A percentile compares a stretch with the other conserved stretches of the same genome.
Conservation (phyloP, 1,140 invertebrate species). For the Lasaia peninsularis region DNA sequence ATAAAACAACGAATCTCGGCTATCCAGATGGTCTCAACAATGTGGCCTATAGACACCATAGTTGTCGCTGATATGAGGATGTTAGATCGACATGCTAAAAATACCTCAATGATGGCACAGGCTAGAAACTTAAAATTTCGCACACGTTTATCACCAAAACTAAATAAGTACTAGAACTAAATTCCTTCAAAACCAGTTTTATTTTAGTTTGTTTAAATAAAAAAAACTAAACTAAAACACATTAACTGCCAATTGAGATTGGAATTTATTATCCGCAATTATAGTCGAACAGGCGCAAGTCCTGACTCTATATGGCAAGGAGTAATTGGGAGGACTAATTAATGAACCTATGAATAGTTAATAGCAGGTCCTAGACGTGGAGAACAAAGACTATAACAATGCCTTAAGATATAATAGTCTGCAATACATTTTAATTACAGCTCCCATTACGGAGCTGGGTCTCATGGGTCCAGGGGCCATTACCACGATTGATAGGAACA, state of each 20-base stretch:
- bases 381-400: constrained; percentile 9
- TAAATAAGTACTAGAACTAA: too few species aligned
- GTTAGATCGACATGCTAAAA: too few species aligned
- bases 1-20: too few species aligned
- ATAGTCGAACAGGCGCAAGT: not conserved
- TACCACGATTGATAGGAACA: constrained; percentile 5
- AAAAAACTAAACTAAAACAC: not conserved
- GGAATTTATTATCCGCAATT: not conserved
- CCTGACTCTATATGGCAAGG: constrained; percentile 2
- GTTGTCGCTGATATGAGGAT: too few species aligned
- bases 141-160: too few species aligned
- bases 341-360: constrained; percentile 10
- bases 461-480: constrained; percentile 4
- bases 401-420: not conserved
- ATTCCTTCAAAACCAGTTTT: too few species aligned
- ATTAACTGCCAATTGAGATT: constrained; percentile 1
- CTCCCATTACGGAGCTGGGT: not conserved
- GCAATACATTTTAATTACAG: constrained; percentile 8
- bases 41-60: too few species aligned
- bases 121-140: too few species aligned
- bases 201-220: not conserved
- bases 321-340: constrained; percentile 12
- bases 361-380: constrained; percentile 3
- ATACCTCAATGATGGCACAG: too few species aligned
- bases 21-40: too few species aligned